A percentile compares a stretch with the other conserved stretches of the same genome.
phyloP scores from a whole-genome alignment of 2,113 vertebrate species.

The Synodontis membranacea region DNA sequence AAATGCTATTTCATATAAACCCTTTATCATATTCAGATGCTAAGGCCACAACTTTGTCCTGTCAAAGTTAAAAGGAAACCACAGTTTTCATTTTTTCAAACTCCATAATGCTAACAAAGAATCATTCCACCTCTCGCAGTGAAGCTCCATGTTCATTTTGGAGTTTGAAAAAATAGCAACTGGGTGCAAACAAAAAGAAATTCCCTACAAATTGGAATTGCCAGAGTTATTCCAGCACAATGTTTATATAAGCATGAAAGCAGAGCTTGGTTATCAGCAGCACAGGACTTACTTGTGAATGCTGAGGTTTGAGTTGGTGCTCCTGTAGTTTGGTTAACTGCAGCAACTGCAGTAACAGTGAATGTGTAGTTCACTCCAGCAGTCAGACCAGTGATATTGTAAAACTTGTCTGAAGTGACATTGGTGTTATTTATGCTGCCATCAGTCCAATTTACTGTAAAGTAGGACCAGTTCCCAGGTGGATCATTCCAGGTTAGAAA shows the following conservation, averaged over 20 bases:
- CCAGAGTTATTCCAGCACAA: background rate
- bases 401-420: background rate
- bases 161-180: too few relatives aligned
- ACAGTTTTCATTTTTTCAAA: too few relatives aligned
- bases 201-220: too few relatives aligned
- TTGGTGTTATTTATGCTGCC: background rate
- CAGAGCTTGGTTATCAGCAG: background rate
- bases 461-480: slow-evolving; percentile 17
- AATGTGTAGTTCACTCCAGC: slow-evolving; percentile 50
- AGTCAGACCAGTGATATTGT: slow-evolving; percentile 6
- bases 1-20: too few relatives aligned
- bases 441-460: slow-evolving; percentile 10
- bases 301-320: background rate
- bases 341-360: slow-evolving; percentile 15
- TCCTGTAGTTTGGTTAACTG: background rate
- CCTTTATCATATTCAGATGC: too few relatives aligned
- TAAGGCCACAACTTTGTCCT: too few relatives aligned
- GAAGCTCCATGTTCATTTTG: too few relatives aligned
- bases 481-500: slow-evolving; percentile 51
- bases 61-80: too few relatives aligned
- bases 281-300: slow-evolving; percentile 39
- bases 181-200: background rate
- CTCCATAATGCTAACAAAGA: too few relatives aligned
- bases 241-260: background rate
- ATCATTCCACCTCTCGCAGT: too few relatives aligned